Evolutionary conservation across 2,888 invertebrate genomes (phyloP).

Genomic region (Thelaira solivaga): DNA sequence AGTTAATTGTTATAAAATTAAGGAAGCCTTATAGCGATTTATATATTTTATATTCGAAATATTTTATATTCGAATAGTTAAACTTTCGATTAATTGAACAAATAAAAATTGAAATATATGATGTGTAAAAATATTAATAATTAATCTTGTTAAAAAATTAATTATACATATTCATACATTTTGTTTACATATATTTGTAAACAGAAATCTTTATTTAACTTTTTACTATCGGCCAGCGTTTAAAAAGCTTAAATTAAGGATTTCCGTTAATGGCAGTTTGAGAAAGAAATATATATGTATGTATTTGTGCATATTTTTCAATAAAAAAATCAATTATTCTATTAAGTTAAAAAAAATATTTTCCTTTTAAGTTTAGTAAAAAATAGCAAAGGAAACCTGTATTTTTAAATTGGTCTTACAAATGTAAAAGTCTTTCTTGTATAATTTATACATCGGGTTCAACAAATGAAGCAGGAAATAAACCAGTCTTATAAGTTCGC

Average conservation of each 20-base stretch:
- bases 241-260: constrained; percentile 39
- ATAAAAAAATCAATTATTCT: not conserved
- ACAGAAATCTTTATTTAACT: constrained; percentile 26
- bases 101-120: not conserved
- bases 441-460: constrained; percentile 79
- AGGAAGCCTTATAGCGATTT: constrained; percentile 38
- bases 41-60: constrained; percentile 16
- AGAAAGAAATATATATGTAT: constrained; percentile 1
- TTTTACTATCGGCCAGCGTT: constrained; percentile 58
- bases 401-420: constrained; percentile 27
- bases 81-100: no score
- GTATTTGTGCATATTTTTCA: no score
- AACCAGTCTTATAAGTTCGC: constrained; percentile 93
- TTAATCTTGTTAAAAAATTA: not conserved
- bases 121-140: not conserved
- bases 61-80: not conserved
- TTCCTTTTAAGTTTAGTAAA: not conserved
- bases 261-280: constrained; percentile 51
- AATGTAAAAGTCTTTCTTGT: constrained; percentile 22
- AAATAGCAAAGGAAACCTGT: not conserved
- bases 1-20: constrained; percentile 34
- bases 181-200: no score
- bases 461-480: constrained; percentile 96
- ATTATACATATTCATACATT: not conserved
- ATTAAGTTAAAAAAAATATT: not conserved